Base-by-base conservation (phyloP, 2,888 invertebrate genomes). In the Cantharis nigra region DNA sequence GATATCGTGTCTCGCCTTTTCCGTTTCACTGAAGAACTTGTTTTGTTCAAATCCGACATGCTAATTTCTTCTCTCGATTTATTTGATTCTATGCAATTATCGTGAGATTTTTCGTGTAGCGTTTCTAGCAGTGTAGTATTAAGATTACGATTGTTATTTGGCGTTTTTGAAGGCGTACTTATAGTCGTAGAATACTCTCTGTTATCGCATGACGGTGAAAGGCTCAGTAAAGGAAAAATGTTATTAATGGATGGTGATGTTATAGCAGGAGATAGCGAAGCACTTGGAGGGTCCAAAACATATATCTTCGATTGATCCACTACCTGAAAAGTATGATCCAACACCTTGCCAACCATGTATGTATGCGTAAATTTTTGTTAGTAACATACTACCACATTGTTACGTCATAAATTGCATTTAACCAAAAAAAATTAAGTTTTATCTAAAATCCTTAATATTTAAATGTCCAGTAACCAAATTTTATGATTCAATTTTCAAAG, bases 291-390 rank as follows among this genome's bases (percentile, higher is more conserved):
- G 90, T 92, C 91, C 90, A 91, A 90, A 89, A 91, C 91, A 91
- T 90, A 92, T 90, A 91, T 91, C 90, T 92, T 92, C 89, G 91
- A 91, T 89, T 91, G 91, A 90, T 92, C 92, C 91, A 91, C 91
- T 88, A 92, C 92, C 92, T 92, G 92, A 91, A 92, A 92, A 91
- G 90, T 90, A 91, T 89, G 90, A 91, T 82, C 85, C 85, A 84
- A 84, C 85, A 85, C 86, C 86, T 81, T 82, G 82, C 82, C 23
- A 69, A 69, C 23, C 16, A 18, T 3, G 5, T 65, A 20, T 65
- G 65, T 18, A 20, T 20, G 65, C 65, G 18, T 20, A 23, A 20
- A 65, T 65, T 65, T 20, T 18, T 65, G 65, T 65, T 49, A 49
- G 49, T 49, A 49, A 49, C 9, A n/a, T 49, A 49, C n/a, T 49